Evolutionary conservation across 2,113 vertebrate species (phyloP).

Genomic region (Pelodiscus sinensis): DNA sequence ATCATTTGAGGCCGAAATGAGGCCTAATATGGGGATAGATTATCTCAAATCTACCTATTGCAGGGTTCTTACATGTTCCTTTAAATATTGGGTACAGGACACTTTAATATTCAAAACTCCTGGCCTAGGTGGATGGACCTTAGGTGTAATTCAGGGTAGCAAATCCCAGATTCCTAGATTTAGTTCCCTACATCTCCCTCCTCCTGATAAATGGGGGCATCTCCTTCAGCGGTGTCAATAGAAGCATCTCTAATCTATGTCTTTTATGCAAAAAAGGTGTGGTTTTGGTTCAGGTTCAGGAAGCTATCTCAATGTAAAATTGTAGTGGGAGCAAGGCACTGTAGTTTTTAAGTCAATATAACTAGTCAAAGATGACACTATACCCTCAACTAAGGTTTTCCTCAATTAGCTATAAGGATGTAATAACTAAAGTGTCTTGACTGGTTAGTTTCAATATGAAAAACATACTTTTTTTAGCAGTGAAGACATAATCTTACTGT

Average conservation of each 20-base stretch:
- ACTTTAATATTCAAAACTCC: background rate
- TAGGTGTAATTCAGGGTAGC: background rate
- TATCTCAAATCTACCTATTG: background rate
- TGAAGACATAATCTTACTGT: background rate
- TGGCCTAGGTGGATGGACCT: background rate
- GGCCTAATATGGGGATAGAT: background rate
- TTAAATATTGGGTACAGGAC: background rate
- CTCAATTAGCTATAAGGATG: background rate
- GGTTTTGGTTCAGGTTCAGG: rapidly evolving
- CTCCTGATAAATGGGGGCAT: too few relatives aligned
- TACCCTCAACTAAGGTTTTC: background rate
- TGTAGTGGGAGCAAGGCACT: background rate
- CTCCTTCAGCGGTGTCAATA: background rate
- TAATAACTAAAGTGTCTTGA: background rate
- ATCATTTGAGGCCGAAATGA: background rate
- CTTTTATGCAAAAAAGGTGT: background rate
- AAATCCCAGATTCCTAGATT: background rate
- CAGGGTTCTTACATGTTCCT: background rate
- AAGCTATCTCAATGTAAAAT: background rate
- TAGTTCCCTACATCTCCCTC: background rate
- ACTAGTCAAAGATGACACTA: background rate
- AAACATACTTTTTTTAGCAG: background rate
- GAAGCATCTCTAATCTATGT: background rate
- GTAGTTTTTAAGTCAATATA: background rate
- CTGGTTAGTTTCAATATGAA: background rate